Evolutionary conservation across 2,797 vertebrate species (phyloP), one percentile per base, ranked within the genome.

Genomic region (Gastrophryne carolinensis): DNA sequence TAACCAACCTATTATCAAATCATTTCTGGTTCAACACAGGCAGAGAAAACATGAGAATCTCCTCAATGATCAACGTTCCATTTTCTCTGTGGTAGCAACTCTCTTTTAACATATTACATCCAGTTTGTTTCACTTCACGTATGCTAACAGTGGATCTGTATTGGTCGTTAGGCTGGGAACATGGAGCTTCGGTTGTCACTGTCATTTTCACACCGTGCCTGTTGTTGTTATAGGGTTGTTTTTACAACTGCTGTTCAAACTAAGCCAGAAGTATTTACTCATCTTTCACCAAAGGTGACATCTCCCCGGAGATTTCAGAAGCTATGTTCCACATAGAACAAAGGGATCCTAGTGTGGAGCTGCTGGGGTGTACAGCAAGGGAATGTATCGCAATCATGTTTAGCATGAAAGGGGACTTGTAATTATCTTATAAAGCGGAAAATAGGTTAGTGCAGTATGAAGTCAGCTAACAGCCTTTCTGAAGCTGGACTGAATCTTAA

Each of bases 81-180:
- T 72, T 72, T 30, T 61, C 56, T 35, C 27, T 49, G 44, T n/a
- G 29, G 21, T 3, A 47, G 21, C 56, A 29, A 77, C 54, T 77
- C 66, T 77, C 71, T 76, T 63, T 21, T 50, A 64, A 58, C 66
- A 70, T 64, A 77, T 77, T 77, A 77, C 74, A 77, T 70, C 56
- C 50, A 71, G 71, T 77, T 77, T 77, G 74, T 77, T 71, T 56
- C 74, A 64, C 57, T 70, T 71, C 50, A 71, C 58, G 70, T 64
- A 70, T 77, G 57, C 47, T 47, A 77, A 64, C 58, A 15, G 29
- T 17, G 37, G 53, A 63, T 57, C 58, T 29, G 35, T 54, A 17
- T 27, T 52, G 34, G 26, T 54, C 32, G 2, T 76, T 63, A 47
- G 35, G 37, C 5, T 71, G 74, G 63, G 57, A 70, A 64, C 74